A percentile compares a stretch with the other conserved stretches of the same genome.
Evolutionary conservation across 2,797 vertebrate species (phyloP).

Genomic region (Poecilia wingei): DNA sequence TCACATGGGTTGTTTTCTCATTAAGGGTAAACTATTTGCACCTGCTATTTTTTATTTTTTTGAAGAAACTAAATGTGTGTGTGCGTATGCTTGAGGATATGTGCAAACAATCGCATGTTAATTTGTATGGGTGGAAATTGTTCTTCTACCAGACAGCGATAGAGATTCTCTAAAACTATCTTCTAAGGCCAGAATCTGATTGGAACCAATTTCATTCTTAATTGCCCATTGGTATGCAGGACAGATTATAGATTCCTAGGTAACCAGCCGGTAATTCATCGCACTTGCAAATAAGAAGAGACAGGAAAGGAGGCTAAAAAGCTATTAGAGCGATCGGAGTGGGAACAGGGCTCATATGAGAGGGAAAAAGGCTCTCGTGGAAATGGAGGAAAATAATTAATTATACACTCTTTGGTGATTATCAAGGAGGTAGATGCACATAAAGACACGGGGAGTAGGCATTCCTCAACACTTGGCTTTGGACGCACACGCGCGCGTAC

Average conservation of each 20-base stretch:
- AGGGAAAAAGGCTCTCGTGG: conserved; percentile 46
- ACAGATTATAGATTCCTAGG: conserved; percentile 59
- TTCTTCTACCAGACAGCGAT: conserved; percentile 6
- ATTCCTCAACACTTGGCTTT: not conserved
- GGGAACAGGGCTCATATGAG: conserved; percentile 26
- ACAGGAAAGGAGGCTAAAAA: conserved; percentile 62
- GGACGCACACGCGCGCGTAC: not conserved
- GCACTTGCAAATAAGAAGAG: conserved; percentile 67
- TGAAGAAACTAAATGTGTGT: not conserved
- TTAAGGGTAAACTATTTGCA: conserved; percentile 32
- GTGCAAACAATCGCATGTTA: not conserved
- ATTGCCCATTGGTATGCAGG: conserved; percentile 65
- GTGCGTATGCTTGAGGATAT: not conserved
- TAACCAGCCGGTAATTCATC: conserved; percentile 72
- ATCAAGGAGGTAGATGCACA: conserved; percentile 35
- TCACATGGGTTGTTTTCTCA: conserved; percentile 34
- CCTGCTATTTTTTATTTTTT: conserved; percentile 14
- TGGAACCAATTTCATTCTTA: conserved; percentile 52
- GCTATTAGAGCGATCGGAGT: conserved; percentile 61
- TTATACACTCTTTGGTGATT: conserved; percentile 47
- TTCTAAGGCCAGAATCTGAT: conserved; percentile 25
- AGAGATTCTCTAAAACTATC: conserved; percentile 30
- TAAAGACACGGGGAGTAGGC: conserved; percentile 12
- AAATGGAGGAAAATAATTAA: conserved; percentile 60
- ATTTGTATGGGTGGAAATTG: conserved; percentile 16